A percentile compares a stretch with the other conserved stretches of the same genome.
These are phyloP conservation scores for Rhinolophus sinicus DNA, from an alignment of 2,113 vertebrate species.

Conservation along the genomic window DNA sequence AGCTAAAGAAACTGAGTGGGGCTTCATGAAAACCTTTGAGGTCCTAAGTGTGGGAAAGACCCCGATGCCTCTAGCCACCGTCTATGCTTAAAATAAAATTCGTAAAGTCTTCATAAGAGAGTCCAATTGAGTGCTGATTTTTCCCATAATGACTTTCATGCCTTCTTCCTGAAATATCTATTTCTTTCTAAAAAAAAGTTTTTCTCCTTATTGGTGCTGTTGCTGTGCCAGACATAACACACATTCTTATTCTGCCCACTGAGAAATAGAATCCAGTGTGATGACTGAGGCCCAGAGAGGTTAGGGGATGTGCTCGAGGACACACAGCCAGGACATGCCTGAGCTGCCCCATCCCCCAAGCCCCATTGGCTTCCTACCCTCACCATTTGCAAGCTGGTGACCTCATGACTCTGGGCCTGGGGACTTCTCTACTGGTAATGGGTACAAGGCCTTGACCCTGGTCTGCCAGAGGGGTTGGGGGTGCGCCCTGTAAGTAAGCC, in stretches of 20 bases:
- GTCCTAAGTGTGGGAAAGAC: background rate
- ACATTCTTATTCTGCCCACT: background rate
- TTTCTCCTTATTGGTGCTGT: background rate
- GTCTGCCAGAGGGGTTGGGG: background rate
- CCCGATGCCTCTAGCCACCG: background rate
- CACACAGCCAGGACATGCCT: background rate
- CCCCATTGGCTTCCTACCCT: background rate
- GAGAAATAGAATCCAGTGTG: background rate
- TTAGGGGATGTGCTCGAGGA: background rate
- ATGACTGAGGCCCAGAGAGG: background rate
- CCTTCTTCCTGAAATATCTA: background rate
- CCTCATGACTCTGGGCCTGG: background rate
- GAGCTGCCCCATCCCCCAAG: background rate
- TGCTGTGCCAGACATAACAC: background rate
- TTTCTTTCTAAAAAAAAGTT: background rate
- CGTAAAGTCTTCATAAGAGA: background rate
- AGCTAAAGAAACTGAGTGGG: background rate
- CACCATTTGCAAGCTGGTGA: background rate
- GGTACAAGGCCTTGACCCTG: background rate
- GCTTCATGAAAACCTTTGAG: background rate
- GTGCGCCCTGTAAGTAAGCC: rapidly evolving
- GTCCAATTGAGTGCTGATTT: background rate
- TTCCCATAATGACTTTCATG: background rate
- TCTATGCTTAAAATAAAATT: background rate
- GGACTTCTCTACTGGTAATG: background rate